Base-by-base conservation (phyloP, 2,797 vertebrate genomes). In the Valencia hispanica region DNA sequence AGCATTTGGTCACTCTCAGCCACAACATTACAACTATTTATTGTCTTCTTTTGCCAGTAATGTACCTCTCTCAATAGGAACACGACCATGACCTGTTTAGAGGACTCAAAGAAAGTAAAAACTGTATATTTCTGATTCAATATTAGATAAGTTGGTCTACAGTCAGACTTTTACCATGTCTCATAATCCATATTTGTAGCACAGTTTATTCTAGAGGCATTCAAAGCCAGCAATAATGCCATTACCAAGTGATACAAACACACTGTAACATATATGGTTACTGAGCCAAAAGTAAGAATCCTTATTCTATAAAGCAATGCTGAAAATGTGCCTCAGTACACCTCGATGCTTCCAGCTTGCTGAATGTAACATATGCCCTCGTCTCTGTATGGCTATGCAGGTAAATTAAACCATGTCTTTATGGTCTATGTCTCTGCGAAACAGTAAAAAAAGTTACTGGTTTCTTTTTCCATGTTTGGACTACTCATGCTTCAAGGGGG, bases 331-430 rank as follows among this genome's bases (percentile, higher is more conserved):
- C 92, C 91, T 94, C 89, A 73, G 79, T 91, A 85, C 73, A 87
- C 83, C 83, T 88, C 41, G 36, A 93, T 91, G 90, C 91, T 92
- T 93, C 91, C 92, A 93, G 89, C 88, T 91, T 88, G 84, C 89
- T 93, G 91, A 94, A 93, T 93, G 91, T 93, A 91, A 90, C 27
- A 77, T 76, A 76, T 75, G 59, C 50, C 79, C 63, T 81, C 72
- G 39, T 50, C 45, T 78, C 74, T 92, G 92, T 91, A 93, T 92
- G 92, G 85, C 85, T 86, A 68, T 87, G 77, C 34, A 72, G 70
- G 80, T 68, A 78, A 45, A 74, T 80, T 79, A 47, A 59, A 69
- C 14, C 59, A 75, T 84, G 74, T 84, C 77, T 89, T 87, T 63
- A 78, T 70, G 59, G 68, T 15, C 43, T 79, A 74, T 86, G 73